Evolutionary conservation across 2,113 vertebrate species (phyloP).

Genomic region (Dromiciops gliroides): DNA sequence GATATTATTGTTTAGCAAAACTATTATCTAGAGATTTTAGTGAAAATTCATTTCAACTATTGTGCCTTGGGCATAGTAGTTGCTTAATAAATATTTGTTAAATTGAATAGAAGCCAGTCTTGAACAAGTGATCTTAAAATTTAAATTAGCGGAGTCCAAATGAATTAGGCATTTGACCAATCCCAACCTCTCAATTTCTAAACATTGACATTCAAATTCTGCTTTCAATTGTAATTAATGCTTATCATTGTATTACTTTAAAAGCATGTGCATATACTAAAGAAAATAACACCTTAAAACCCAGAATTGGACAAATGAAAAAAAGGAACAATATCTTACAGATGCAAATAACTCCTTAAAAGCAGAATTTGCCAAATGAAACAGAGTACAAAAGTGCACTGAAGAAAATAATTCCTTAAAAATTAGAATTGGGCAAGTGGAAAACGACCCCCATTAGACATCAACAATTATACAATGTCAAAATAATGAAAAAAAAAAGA

Average conservation of each 20-base stretch:
- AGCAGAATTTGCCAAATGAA: no score
- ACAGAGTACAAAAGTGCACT: neutral
- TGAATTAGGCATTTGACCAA: neutral
- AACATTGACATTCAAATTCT: neutral
- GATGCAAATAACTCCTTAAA: no score
- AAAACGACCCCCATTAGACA: neutral
- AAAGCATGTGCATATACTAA: neutral
- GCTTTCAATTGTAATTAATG: neutral
- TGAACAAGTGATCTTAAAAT: neutral
- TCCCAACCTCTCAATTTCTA: neutral
- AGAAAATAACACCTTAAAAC: neutral
- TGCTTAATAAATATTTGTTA: neutral
- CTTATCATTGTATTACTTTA: neutral
- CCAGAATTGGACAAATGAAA: neutral
- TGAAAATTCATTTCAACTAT: neutral
- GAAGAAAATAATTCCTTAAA: neutral
- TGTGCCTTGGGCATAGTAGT: neutral
- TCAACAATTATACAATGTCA: neutral
- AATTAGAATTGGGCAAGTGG: neutral
- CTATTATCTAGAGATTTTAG: constrained; percentile 41
- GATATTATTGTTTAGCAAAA: constrained; percentile 56
- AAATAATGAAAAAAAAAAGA: neutral
- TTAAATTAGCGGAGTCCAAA: constrained; percentile 41
- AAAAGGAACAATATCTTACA: no score
- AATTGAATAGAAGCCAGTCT: neutral